Evolutionary conservation across 2,888 invertebrate species (phyloP), one percentile per base, ranked within the genome.

Genomic region (Euzophera pinguis): DNA sequence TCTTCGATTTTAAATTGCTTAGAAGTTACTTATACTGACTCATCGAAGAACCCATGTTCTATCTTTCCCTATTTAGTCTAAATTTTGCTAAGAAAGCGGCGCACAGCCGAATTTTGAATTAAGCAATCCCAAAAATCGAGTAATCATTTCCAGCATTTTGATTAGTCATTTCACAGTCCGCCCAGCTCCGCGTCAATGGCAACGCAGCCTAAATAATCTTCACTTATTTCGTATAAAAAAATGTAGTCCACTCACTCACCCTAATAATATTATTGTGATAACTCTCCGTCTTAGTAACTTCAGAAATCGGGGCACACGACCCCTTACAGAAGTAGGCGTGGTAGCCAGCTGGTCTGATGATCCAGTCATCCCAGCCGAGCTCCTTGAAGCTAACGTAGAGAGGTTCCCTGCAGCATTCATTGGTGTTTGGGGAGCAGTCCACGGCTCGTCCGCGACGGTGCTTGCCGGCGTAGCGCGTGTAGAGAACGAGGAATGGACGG

Each of bases 311-410:
- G 0, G 93, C 91, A 71, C 97, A 97, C 14, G 93, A 93, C 0
- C 97, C 97, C 53, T 94, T 94, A 73, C 97, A 97, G 84, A 96
- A 97, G 78, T 96, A 96, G 0, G 97, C 97, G 67, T 96, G 94
- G 78, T 97, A 97, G 0, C 96, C 96, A 10, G 92, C 90, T 0
- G 97, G 97, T 60, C 93, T 91, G 58, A 97, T 92, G 55, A 97
- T 96, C 97, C 97, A 97, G 76, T 96, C 94, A 63, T 94, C 93
- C 97, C 97, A 97, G 45, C 96, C 96, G 52, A 97, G 93, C 39
- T 96, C 95, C 56, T 93, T 93, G 73, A 97, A 97, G 59, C 94
- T 95, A 57, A 97, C 94, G 71, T 94, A 95, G 0, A 97, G 90
- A 37, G 94, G 94, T 73, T 97, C 96, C 10, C 96, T 87, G 74